A percentile compares a stretch with the other conserved stretches of the same genome.
phyloP scores from a whole-genome alignment of 1,140 invertebrate genomes.

The Aricia agestis region DNA sequence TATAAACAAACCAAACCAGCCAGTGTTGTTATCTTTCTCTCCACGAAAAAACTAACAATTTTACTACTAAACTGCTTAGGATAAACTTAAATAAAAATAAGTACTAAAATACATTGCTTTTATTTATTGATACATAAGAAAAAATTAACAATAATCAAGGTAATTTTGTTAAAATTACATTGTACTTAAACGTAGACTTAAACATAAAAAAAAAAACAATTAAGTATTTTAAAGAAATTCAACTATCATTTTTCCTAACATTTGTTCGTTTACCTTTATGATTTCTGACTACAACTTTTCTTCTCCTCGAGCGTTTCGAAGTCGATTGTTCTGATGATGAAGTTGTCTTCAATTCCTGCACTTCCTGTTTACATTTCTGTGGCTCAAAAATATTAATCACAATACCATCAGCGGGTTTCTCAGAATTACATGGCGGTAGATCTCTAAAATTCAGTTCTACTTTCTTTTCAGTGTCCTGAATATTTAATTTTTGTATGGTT shows the following conservation, averaged over 20 bases:
- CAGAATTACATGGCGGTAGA: not conserved
- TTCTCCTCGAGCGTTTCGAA: not conserved
- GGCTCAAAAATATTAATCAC: not conserved
- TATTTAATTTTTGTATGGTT: not conserved
- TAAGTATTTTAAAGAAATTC: not conserved
- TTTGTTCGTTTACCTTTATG: not conserved
- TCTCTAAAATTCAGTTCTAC: not conserved
- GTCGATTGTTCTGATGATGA: not conserved
- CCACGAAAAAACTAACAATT: constrained; percentile 36
- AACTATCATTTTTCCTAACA: not conserved
- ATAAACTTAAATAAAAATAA: too few relatives aligned
- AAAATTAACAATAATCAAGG: not conserved
- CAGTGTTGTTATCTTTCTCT: constrained; percentile 79
- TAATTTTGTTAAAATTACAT: too few relatives aligned
- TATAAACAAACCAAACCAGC: constrained; percentile 88
- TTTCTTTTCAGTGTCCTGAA: not conserved
- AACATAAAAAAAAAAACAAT: too few relatives aligned
- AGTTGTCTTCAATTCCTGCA: not conserved
- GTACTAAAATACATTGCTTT: not conserved
- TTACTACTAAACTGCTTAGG: not conserved
- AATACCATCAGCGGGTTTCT: not conserved
- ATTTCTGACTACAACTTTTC: not conserved
- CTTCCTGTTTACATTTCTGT: not conserved
- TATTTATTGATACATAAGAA: not conserved
- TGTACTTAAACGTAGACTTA: too few relatives aligned